Evolutionary conservation across 2,113 vertebrate species (phyloP).

Genomic region (Galbula dea): DNA sequence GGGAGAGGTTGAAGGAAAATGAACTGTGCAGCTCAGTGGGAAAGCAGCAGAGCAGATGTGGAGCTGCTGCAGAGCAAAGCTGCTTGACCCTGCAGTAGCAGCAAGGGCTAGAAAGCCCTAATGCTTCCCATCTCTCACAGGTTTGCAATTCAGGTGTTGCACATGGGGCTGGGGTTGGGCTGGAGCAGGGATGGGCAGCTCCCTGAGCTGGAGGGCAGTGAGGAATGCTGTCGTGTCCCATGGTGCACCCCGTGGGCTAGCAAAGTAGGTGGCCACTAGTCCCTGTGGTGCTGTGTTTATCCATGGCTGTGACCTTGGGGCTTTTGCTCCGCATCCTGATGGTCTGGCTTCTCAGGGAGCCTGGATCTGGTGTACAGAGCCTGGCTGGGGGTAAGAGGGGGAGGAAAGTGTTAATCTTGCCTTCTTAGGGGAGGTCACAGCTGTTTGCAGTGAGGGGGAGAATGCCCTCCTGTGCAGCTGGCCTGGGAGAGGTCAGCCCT

Average conservation of each 20-base stretch:
- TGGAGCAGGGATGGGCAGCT: background rate
- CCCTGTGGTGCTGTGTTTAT: background rate
- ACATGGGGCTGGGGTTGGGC: background rate
- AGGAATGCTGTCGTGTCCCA: background rate
- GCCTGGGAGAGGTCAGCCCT: constrained; percentile 50
- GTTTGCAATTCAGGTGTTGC: background rate
- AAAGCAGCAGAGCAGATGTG: background rate
- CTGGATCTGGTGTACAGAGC: accelerated
- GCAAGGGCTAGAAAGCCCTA: background rate
- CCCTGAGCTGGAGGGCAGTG: background rate
- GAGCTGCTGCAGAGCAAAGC: background rate
- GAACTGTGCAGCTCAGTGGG: background rate
- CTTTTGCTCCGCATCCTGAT: background rate
- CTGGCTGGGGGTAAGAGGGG: background rate
- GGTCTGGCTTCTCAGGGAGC: background rate
- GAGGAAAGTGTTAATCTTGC: constrained; percentile 3
- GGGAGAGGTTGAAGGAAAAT: background rate
- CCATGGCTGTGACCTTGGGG: background rate
- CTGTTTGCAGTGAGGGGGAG: constrained; percentile 18
- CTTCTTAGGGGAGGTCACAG: background rate
- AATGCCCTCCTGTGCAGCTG: constrained; percentile 38
- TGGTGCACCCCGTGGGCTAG: background rate
- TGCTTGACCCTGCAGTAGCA: background rate
- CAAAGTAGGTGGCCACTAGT: background rate
- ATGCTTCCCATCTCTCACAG: background rate